These are phyloP conservation scores for Drosophila pseudoobscura DNA, from an alignment of 1,140 invertebrate species.

Conservation along the genomic window DNA sequence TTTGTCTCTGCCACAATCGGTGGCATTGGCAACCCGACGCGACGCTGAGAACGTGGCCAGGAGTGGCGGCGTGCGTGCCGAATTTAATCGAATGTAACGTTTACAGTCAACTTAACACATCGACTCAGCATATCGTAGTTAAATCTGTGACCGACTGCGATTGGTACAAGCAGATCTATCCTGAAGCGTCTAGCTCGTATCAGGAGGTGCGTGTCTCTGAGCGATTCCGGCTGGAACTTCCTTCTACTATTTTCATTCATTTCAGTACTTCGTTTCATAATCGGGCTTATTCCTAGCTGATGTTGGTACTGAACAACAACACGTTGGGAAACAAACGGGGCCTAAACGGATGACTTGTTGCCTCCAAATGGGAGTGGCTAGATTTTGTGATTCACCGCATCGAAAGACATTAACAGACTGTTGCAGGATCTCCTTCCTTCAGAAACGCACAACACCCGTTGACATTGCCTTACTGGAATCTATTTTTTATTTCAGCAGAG, in stretches of 20 bases:
- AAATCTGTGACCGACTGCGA: slow-evolving; percentile 47
- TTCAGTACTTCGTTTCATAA: slow-evolving; percentile 40
- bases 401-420: too few species aligned
- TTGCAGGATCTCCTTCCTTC: too few species aligned
- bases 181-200: slow-evolving; percentile 5
- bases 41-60: slow-evolving; percentile 6
- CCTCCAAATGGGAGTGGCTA: too few species aligned
- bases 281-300: slow-evolving; percentile 44
- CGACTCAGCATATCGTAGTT: slow-evolving; percentile 55
- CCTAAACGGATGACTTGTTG: neutral
- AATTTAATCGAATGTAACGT: slow-evolving; percentile 70
- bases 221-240: slow-evolving; percentile 29
- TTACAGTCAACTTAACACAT: slow-evolving; percentile 69
- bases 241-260: slow-evolving; percentile 24
- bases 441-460: too few species aligned
- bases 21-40: neutral
- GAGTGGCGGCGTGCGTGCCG: slow-evolving; percentile 44
- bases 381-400: too few species aligned
- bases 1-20: slow-evolving; percentile 12
- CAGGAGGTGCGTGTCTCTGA: slow-evolving; percentile 30
- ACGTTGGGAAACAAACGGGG: neutral
- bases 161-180: neutral
- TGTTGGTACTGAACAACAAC: neutral
- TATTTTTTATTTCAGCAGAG: too few species aligned
- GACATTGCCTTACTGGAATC: too few species aligned